phyloP scores from a whole-genome alignment of 2,113 vertebrate genomes.

The Chelonoidis abingdonii region DNA sequence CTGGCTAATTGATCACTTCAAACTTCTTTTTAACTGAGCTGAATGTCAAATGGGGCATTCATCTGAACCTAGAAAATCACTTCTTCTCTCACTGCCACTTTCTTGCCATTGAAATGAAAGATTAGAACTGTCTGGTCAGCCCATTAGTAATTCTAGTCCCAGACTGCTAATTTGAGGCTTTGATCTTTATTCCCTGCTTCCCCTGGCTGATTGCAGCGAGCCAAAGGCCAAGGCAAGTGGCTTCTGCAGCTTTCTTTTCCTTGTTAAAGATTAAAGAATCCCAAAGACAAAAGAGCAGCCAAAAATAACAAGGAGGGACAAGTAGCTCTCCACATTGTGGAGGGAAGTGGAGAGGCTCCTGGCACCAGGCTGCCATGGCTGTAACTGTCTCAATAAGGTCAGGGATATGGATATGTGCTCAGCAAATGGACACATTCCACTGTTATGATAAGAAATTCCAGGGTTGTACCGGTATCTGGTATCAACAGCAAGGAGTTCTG shows the following conservation, averaged over 20 bases:
- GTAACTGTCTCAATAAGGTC: not conserved
- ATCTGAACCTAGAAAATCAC: conserved; percentile 16
- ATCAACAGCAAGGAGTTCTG: not conserved
- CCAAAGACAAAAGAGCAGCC: conserved; percentile 43
- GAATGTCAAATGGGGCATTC: conserved; percentile 27
- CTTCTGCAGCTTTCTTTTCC: conserved; percentile 40
- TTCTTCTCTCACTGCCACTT: not conserved
- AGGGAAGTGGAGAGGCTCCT: accelerated
- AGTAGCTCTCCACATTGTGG: not conserved
- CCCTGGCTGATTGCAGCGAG: not conserved
- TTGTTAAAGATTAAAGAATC: conserved; percentile 46
- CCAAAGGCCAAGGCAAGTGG: conserved; percentile 29
- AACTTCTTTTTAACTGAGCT: not conserved
- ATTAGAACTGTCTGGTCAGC: not conserved
- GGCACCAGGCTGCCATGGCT: accelerated
- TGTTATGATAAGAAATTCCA: not conserved
- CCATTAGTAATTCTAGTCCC: conserved; percentile 27
- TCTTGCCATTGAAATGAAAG: not conserved
- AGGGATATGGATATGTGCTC: not conserved
- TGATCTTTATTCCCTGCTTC: conserved; percentile 6
- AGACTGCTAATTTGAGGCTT: conserved; percentile 10
- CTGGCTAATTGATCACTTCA: not conserved
- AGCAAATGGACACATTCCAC: accelerated
- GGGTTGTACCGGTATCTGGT: not conserved
- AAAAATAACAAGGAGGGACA: conserved; percentile 38